These are phyloP conservation scores for Empis stercorea DNA, from an alignment of 2,888 invertebrate species.

Conservation along the genomic window DNA sequence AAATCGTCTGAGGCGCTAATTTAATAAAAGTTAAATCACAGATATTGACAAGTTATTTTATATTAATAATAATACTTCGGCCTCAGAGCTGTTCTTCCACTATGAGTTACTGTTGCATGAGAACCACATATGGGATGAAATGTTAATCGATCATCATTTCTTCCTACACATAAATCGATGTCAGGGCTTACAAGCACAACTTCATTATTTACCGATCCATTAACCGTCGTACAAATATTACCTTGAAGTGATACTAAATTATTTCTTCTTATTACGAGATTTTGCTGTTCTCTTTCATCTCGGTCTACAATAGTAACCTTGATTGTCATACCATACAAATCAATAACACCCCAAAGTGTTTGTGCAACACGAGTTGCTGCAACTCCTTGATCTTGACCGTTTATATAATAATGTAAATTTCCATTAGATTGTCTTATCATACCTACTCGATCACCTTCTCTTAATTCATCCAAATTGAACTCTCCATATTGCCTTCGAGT, in stretches of 20 bases:
- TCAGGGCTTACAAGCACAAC: constrained; percentile 38
- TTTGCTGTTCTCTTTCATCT: constrained; percentile 63
- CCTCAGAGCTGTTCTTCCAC: constrained; percentile 79
- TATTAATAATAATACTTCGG: constrained; percentile 73
- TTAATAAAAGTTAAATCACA: constrained; percentile 11
- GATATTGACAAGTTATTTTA: neutral
- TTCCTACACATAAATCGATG: constrained; percentile 20
- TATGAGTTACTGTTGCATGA: constrained; percentile 83
- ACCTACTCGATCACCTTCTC: constrained; percentile 85
- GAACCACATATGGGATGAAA: constrained; percentile 88
- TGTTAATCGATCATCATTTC: constrained; percentile 56
- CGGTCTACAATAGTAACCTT: constrained; percentile 78
- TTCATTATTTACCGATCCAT: constrained; percentile 15
- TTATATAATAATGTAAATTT: constrained; percentile 84
- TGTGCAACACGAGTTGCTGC: constrained; percentile 71
- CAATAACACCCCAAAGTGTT: constrained; percentile 86
- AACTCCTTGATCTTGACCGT: constrained; percentile 84
- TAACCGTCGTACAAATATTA: constrained; percentile 14
- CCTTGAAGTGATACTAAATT: constrained; percentile 35
- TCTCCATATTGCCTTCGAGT: constrained; percentile 85
- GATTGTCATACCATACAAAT: constrained; percentile 90
- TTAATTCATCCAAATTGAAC: constrained; percentile 84
- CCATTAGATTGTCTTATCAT: constrained; percentile 77
- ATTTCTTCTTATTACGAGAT: constrained; percentile 56
- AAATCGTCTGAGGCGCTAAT: constrained; percentile 83